phyloP scores from a whole-genome alignment of 1,140 invertebrate genomes.

The Mizuhopecten yessoensis region DNA sequence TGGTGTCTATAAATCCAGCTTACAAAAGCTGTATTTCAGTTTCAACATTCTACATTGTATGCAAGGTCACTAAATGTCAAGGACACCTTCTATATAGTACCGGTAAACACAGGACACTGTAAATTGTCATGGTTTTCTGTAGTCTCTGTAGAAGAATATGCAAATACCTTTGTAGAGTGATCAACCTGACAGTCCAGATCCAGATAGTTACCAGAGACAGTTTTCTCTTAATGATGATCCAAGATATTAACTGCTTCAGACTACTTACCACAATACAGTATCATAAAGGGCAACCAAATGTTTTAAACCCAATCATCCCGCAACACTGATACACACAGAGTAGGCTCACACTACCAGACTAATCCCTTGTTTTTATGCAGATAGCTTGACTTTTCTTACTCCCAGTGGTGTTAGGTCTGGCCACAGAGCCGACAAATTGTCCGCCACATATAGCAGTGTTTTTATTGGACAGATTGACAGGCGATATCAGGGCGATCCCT shows the following conservation, averaged over 20 bases:
- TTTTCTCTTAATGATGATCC: not conserved
- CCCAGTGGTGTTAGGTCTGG: not conserved
- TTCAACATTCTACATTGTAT: too few relatives aligned
- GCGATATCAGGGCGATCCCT: not conserved
- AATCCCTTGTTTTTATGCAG: not conserved
- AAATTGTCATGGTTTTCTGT: too few relatives aligned
- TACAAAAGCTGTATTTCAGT: too few relatives aligned
- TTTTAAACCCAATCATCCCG: not conserved
- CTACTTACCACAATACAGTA: not conserved
- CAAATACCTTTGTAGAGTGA: too few relatives aligned
- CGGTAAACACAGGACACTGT: too few relatives aligned
- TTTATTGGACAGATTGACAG: conserved; percentile 9
- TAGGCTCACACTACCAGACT: not conserved
- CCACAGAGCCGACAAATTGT: not conserved
- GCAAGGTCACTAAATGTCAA: too few relatives aligned
- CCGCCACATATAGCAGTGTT: not conserved
- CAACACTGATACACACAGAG: not conserved
- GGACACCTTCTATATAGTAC: too few relatives aligned
- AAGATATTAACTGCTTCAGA: not conserved
- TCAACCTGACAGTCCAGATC: too few relatives aligned
- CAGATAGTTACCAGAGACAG: too few relatives aligned
- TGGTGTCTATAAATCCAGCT: too few relatives aligned
- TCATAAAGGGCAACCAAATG: not conserved
- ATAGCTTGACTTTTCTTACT: not conserved
- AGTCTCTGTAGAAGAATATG: too few relatives aligned